Evolutionary conservation across 2,888 invertebrate species (phyloP).

Genomic region (Sesamia inferens): DNA sequence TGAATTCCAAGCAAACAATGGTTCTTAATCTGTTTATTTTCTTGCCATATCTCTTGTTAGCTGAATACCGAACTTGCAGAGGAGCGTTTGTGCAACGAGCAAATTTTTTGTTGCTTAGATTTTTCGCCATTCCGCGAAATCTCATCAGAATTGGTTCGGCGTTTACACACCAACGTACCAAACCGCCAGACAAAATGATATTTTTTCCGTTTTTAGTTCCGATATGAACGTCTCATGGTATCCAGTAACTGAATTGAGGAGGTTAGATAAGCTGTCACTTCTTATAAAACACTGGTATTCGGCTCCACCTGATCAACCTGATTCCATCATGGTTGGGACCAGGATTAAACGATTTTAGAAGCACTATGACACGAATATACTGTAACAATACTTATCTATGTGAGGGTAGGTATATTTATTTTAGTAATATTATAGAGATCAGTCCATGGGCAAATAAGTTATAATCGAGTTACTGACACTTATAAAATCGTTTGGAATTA

Average conservation of each 20-base stretch:
- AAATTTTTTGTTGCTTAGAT: constrained; percentile 8
- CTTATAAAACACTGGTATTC: not conserved
- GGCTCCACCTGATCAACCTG: not conserved
- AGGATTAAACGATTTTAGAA: not conserved
- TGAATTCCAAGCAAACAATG: too few relatives aligned
- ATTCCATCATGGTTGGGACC: not conserved
- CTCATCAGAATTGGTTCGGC: not conserved
- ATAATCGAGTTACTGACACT: too few relatives aligned
- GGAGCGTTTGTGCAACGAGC: constrained; percentile 7
- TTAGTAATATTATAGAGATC: too few relatives aligned
- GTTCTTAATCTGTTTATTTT: too few relatives aligned
- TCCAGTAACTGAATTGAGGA: not conserved
- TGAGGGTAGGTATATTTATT: too few relatives aligned
- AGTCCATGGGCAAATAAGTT: too few relatives aligned
- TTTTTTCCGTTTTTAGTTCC: not conserved
- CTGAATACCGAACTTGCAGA: constrained; percentile 5
- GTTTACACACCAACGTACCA: not conserved
- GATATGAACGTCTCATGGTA: too few relatives aligned
- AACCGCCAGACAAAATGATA: not conserved
- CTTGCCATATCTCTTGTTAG: constrained; percentile 2
- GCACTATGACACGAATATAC: not conserved
- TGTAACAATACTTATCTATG: too few relatives aligned
- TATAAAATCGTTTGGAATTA: too few relatives aligned
- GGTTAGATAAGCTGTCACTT: not conserved
- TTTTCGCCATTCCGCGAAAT: constrained; percentile 1